Evolutionary conservation across 2,888 invertebrate genomes (phyloP).

Genomic region (Imbricaverruca yamaguchii): DNA sequence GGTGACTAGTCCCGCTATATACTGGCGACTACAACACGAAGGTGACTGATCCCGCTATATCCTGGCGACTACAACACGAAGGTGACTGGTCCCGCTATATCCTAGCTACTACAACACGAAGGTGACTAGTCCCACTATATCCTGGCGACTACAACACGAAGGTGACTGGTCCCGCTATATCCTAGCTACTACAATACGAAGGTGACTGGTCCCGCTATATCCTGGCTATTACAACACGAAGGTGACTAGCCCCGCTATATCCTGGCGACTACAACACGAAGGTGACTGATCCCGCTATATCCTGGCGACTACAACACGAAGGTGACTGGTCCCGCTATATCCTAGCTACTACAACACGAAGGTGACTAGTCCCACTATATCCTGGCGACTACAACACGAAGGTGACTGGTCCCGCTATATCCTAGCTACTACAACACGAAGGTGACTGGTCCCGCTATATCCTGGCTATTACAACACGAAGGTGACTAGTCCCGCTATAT

Average conservation of each 20-base stretch:
- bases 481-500: too few relatives aligned
- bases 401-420: constrained; percentile 53
- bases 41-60: too few relatives aligned
- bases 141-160: constrained; percentile 91
- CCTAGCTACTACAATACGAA: constrained; percentile 89
- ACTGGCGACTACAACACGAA: too few relatives aligned
- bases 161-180: constrained; percentile 47
- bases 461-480: too few relatives aligned
- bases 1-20: too few relatives aligned
- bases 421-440: too few relatives aligned
- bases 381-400: constrained; percentile 91
- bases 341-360: constrained; percentile 90
- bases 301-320: constrained; percentile 91
- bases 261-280: constrained; percentile 91
- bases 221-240: constrained; percentile 86
- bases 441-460: too few relatives aligned
- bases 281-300: constrained; percentile 47
- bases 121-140: too few relatives aligned
- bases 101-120: too few relatives aligned
- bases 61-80: too few relatives aligned
- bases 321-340: constrained; percentile 60
- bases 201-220: constrained; percentile 40
- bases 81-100: neutral
- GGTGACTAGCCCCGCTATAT: neutral
- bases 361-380: too few relatives aligned